These are phyloP conservation scores for Urocolius indicus DNA, from an alignment of 2,113 vertebrate genomes.

Conservation along the genomic window DNA sequence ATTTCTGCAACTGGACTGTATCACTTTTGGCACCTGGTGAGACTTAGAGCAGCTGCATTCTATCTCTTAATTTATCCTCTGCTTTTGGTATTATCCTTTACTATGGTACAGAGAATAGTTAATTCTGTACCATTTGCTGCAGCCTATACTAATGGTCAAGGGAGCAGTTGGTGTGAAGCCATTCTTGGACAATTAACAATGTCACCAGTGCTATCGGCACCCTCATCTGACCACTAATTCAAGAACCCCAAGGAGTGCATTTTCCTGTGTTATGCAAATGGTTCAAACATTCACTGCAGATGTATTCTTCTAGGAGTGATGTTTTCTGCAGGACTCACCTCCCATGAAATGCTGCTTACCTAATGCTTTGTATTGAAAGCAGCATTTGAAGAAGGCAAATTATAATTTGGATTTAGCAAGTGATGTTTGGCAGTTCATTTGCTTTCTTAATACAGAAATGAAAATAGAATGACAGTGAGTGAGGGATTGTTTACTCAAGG, in stretches of 20 bases:
- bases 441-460: background rate
- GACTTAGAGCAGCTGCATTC: background rate
- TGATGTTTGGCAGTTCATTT: background rate
- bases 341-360: background rate
- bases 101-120: background rate
- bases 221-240: constrained; percentile 18
- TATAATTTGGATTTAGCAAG: background rate
- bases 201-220: background rate
- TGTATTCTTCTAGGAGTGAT: background rate
- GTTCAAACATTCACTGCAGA: background rate
- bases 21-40: background rate
- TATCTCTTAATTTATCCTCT: background rate
- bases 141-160: background rate
- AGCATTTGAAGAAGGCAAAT: background rate
- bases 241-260: background rate
- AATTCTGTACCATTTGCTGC: background rate
- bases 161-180: background rate
- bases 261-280: constrained; percentile 39
- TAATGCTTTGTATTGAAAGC: constrained; percentile 13
- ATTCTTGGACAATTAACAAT: background rate
- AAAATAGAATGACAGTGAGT: background rate
- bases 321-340: background rate
- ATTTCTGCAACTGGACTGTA: background rate
- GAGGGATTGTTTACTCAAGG: background rate
- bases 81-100: background rate